phyloP scores from a whole-genome alignment of 2,113 vertebrate species.

The Melozone crissalis region DNA sequence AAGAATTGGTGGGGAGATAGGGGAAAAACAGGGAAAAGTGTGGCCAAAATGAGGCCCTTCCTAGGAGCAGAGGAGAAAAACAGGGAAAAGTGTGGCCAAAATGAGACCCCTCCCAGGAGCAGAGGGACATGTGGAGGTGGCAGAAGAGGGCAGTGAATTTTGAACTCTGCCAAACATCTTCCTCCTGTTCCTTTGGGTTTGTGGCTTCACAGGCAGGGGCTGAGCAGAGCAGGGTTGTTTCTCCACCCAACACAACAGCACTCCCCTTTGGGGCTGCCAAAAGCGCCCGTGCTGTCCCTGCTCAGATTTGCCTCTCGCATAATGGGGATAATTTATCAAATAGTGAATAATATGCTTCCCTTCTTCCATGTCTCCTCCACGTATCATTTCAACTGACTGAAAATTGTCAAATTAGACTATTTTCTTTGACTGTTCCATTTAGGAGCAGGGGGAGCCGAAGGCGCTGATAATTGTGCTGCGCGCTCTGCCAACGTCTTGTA shows the following conservation, averaged over 20 bases:
- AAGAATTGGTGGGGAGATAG: neutral
- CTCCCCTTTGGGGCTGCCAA: neutral
- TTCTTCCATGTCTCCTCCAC: constrained; percentile 9
- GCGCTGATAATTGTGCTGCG: neutral
- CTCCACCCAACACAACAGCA: rapidly evolving
- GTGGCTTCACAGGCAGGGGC: neutral
- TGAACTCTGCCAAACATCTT: neutral
- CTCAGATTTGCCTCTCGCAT: neutral
- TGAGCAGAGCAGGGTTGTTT: neutral
- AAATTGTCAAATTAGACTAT: constrained; percentile 58
- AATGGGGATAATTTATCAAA: constrained; percentile 34
- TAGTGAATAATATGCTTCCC: constrained; percentile 14
- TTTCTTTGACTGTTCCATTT: constrained; percentile 49
- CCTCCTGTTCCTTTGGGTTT: neutral
- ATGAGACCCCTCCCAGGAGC: neutral
- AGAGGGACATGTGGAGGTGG: rapidly evolving
- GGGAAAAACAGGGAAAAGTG: neutral
- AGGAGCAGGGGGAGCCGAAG: constrained; percentile 5
- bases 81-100: neutral
- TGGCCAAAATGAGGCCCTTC: rapidly evolving
- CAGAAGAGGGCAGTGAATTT: rapidly evolving
- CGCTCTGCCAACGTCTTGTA: rapidly evolving
- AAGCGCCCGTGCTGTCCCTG: neutral
- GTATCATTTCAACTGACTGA: constrained; percentile 13
- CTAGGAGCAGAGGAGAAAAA: neutral